Base-by-base conservation (phyloP, 2,888 invertebrate genomes). In the Ophraella communa region DNA sequence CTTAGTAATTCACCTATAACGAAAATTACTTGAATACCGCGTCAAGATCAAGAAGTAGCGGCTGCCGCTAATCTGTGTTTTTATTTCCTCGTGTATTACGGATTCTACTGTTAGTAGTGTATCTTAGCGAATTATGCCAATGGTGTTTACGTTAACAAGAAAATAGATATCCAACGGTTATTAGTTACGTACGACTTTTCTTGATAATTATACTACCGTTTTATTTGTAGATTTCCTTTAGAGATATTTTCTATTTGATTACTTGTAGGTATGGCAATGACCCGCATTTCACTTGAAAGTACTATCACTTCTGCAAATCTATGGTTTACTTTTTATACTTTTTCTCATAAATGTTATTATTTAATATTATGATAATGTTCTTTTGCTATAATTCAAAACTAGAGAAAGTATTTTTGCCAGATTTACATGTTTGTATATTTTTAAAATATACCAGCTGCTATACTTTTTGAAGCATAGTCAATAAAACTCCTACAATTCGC, bases 81-180 rank as follows among this genome's bases (percentile, higher is more conserved):
- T 70, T 49, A 67, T 62, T 65, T 66, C 62, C 66, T 66, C 66
- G 68, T 68, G 44, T 58, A 47, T 53, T 23, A 27, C 49, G 57
- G 57, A 56, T 56, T 45, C 44, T 18, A 44, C 45, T 47, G 54
- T 61, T 53, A 52, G 62, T 54, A 57, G n/a, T 55, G 23, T 58
- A 64, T 68, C 66, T 67, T 61, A 53, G 66, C 60, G 54, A 60
- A 59, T 72, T 74, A 74, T 75, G 76, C 76, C 73, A 76, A 76
- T 74, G 75, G 73, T 77, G 77, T 77, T 62, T 58, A 53, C 57
- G 47, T 61, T 65, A 55, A 61, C 56, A 24, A 33, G 45, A 44
- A 56, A 55, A 53, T 57, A 56, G 56, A 52, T 53, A 27, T 49
- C 42, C 27, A 11, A 35, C 20, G 33, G 30, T 11, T 18, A 45